Conservation (phyloP, 1,140 invertebrate species). For the Lasaia peninsularis region DNA sequence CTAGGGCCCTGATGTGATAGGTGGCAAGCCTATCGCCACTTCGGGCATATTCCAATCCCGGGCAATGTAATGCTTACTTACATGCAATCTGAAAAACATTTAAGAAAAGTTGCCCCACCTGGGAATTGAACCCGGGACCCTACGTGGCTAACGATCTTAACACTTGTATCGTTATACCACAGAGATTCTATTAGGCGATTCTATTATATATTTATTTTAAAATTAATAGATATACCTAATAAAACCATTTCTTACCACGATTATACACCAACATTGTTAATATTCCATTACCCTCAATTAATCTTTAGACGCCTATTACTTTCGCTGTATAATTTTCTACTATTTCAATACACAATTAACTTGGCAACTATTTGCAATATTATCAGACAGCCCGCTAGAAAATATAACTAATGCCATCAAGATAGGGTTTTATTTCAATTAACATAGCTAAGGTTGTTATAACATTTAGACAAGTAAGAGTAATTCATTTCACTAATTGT, state of each 20-base stretch:
- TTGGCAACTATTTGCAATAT: slow-evolving; percentile 23
- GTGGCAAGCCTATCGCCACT: too few species aligned
- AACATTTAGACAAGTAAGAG: slow-evolving; percentile 23
- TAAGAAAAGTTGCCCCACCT: too few species aligned
- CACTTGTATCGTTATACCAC: too few species aligned
- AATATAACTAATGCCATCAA: not conserved
- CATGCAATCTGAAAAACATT: too few species aligned
- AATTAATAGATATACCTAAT: too few species aligned
- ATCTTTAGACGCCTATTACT: slow-evolving; percentile 47
- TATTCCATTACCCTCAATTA: slow-evolving; percentile 43
- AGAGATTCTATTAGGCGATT: too few species aligned
- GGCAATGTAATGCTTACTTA: too few species aligned
- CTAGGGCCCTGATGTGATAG: too few species aligned
- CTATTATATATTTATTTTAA: too few species aligned
- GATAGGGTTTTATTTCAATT: not conserved
- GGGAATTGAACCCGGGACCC: too few species aligned
- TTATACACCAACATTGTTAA: slow-evolving; percentile 29
- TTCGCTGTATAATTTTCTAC: slow-evolving; percentile 42
- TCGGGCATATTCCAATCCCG: too few species aligned
- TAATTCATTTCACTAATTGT: slow-evolving; percentile 52
- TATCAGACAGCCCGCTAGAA: not conserved
- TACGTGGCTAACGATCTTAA: too few species aligned
- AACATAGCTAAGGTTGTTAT: not conserved
- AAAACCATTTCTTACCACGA: slow-evolving; percentile 13
- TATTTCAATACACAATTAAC: slow-evolving; percentile 33